Conservation (phyloP, 2,888 invertebrate species). For the Cistogaster globosa region DNA sequence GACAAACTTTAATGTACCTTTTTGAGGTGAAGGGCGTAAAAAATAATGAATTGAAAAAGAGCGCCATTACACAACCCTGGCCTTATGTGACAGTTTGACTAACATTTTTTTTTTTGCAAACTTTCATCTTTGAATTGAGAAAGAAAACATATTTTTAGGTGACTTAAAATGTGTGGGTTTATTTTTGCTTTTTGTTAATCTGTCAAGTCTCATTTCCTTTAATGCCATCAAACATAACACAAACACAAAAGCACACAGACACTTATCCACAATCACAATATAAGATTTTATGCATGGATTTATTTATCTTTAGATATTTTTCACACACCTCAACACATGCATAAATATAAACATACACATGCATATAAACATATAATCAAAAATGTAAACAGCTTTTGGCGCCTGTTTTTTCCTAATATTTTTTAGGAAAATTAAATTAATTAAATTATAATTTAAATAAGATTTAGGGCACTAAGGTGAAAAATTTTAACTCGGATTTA, state of each 20-base stretch:
- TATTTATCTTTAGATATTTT: background rate
- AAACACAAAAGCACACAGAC: background rate
- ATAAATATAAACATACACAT: background rate
- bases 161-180: background rate
- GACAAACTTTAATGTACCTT: no score
- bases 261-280: background rate
- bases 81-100: background rate
- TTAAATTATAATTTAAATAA: no score
- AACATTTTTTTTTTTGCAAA: no score
- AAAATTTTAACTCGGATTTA: no score
- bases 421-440: no score
- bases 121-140: no score
- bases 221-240: background rate
- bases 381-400: slow-evolving; percentile 66
- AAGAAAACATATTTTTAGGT: background rate
- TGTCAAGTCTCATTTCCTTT: slow-evolving; percentile 48
- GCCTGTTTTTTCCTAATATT: no score
- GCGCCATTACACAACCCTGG: no score
- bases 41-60: no score
- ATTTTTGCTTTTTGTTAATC: slow-evolving; percentile 50
- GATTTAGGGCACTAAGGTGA: no score
- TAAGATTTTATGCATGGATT: background rate
- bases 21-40: no score
- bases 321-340: background rate
- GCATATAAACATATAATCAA: slow-evolving; percentile 34